phyloP scores from a whole-genome alignment of 2,113 vertebrate genomes.

The Centropus unirufus region DNA sequence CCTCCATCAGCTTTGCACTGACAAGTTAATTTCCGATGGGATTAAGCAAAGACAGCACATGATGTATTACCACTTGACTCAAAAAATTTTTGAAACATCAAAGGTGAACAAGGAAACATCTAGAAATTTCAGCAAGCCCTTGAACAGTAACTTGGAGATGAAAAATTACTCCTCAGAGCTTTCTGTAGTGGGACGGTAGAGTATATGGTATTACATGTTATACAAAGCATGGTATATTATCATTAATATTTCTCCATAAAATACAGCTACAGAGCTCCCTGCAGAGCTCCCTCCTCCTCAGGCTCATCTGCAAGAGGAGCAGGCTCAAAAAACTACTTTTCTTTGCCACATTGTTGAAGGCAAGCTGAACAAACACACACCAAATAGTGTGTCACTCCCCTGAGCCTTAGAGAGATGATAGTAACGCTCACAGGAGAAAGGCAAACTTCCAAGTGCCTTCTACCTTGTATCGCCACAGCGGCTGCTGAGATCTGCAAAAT shows the following conservation, averaged over 20 bases:
- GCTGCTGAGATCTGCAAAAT: background rate
- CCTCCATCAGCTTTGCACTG: background rate
- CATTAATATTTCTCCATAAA: background rate
- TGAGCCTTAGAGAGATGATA: accelerated
- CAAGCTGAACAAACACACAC: background rate
- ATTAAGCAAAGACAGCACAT: background rate
- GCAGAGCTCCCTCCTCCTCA: background rate
- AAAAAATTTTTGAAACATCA: background rate
- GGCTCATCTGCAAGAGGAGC: background rate
- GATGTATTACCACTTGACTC: background rate
- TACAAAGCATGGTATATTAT: background rate
- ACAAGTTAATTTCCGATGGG: background rate
- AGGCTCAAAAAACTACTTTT: background rate
- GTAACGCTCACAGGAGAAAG: accelerated
- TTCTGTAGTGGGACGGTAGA: background rate
- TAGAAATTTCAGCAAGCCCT: background rate
- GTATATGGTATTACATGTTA: background rate
- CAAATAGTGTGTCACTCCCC: background rate
- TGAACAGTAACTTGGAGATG: background rate
- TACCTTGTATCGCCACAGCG: accelerated
- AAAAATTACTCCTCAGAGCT: background rate
- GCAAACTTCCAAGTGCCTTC: background rate
- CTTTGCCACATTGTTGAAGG: background rate
- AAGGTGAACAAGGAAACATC: background rate
- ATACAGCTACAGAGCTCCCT: background rate